Evolutionary conservation across 2,888 invertebrate species (phyloP).

Genomic region (Caenorhabditis sp.): DNA sequence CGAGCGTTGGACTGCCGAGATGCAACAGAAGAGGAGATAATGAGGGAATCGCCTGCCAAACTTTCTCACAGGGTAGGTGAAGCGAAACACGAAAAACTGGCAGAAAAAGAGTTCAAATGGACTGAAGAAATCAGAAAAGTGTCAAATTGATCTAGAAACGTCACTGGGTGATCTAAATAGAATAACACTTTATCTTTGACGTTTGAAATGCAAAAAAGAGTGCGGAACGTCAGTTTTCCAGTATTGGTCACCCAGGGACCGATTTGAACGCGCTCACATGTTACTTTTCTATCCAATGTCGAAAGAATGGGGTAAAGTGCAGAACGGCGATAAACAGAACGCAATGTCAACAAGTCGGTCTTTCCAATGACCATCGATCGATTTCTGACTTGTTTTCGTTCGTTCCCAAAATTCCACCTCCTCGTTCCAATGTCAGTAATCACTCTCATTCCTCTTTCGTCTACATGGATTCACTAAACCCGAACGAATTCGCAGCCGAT

Average conservation of each 20-base stretch:
- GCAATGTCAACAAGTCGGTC: conserved; percentile 41
- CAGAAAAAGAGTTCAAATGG: no score
- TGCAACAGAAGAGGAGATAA: conserved; percentile 44
- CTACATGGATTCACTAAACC: not conserved
- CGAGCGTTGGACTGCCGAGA: conserved; percentile 60
- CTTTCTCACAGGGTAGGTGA: conserved; percentile 14
- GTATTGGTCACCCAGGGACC: no score
- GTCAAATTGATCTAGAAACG: no score
- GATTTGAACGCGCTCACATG: no score
- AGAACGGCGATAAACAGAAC: conserved; percentile 22
- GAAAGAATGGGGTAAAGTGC: not conserved
- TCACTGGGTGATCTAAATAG: no score
- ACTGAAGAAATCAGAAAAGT: no score
- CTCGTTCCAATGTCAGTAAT: not conserved
- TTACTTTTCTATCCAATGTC: no score
- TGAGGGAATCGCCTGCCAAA: conserved; percentile 27
- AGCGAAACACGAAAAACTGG: no score
- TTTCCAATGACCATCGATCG: conserved; percentile 38
- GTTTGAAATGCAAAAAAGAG: no score
- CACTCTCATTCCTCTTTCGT: not conserved
- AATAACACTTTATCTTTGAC: no score
- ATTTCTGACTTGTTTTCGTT: conserved; percentile 43
- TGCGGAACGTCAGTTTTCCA: no score
- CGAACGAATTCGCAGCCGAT: conserved; percentile 18
- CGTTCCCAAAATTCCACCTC: not conserved